Evolutionary conservation across 1,140 invertebrate species (phyloP).

Genomic region (Schlechtendalia chinensis): DNA sequence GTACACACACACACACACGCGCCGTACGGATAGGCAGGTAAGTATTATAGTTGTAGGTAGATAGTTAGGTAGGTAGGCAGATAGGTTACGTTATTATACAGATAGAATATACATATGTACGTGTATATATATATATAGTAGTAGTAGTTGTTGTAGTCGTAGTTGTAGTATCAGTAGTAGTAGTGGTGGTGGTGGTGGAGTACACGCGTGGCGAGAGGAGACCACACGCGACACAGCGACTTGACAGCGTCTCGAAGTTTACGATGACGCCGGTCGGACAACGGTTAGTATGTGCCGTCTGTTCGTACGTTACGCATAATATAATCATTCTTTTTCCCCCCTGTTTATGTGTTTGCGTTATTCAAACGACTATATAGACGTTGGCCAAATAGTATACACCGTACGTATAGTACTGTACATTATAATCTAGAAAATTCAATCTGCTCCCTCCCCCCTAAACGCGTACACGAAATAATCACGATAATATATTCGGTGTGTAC

Average conservation of each 20-base stretch:
- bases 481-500: no score
- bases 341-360: background rate
- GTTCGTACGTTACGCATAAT: constrained; percentile 24
- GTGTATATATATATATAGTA: no score
- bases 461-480: background rate
- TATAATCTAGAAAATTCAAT: constrained; percentile 25
- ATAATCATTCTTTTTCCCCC: constrained; percentile 5
- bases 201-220: constrained; percentile 20
- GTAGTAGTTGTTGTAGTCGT: no score
- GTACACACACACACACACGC: no score
- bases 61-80: no score
- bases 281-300: constrained; percentile 30
- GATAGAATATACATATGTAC: no score
- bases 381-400: background rate
- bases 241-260: constrained; percentile 44
- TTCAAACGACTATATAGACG: constrained; percentile 12
- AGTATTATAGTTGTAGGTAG: no score
- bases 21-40: no score
- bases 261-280: constrained; percentile 31
- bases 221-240: constrained; percentile 46
- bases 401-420: background rate
- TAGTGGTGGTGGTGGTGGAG: no score
- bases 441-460: no score
- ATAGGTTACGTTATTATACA: no score
- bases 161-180: no score